These are phyloP conservation scores for Leucoraja ocellata DNA, from an alignment of 2,797 vertebrate species.

Conservation along the genomic window DNA sequence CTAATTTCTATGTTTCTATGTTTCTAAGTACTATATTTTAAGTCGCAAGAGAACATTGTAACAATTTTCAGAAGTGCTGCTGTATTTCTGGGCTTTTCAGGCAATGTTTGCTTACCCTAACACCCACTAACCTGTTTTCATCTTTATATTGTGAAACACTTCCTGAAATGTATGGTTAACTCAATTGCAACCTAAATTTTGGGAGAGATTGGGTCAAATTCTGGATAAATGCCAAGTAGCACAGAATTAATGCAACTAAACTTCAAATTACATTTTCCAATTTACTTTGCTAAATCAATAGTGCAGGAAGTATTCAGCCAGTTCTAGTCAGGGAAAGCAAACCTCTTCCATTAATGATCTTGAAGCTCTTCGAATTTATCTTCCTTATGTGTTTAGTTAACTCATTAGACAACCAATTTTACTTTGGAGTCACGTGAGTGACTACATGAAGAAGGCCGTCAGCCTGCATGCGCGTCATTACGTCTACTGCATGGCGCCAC, in stretches of 20 bases:
- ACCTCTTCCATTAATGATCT: neutral
- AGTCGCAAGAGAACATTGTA: neutral
- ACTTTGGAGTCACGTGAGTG: too few relatives aligned
- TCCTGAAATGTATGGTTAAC: neutral
- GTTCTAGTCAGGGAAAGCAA: neutral
- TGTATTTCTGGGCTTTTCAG: neutral
- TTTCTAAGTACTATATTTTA: neutral
- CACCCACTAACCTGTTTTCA: neutral
- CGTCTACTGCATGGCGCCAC: too few relatives aligned
- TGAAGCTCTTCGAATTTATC: neutral
- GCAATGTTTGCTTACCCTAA: neutral
- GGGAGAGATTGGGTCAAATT: neutral
- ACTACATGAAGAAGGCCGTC: too few relatives aligned
- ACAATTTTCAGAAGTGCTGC: neutral
- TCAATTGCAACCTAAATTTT: conserved; percentile 7
- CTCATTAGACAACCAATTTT: neutral
- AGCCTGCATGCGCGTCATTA: too few relatives aligned
- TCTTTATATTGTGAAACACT: neutral
- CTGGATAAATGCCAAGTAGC: neutral
- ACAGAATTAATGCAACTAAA: neutral
- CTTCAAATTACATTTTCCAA: neutral
- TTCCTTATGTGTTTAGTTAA: neutral
- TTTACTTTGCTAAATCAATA: neutral
- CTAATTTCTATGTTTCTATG: too few relatives aligned
- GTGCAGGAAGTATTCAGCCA: neutral